Conservation (phyloP, 1,140 invertebrate genomes). For the Drosophila azteca region DNA sequence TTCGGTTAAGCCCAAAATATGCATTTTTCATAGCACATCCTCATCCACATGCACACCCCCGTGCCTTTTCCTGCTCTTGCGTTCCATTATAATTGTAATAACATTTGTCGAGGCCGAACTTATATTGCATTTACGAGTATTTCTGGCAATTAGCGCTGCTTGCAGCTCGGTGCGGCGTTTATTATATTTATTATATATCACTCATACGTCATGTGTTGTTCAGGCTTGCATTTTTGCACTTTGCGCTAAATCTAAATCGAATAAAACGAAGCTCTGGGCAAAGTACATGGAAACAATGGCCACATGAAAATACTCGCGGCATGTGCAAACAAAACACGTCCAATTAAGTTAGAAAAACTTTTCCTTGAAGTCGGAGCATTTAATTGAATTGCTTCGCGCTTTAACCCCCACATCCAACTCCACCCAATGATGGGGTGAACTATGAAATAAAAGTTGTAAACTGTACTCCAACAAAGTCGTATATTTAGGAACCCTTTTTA, state of each 20-base stretch:
- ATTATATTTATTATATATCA: slow-evolving; percentile 46
- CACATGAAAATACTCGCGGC: slow-evolving; percentile 49
- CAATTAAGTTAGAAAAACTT: slow-evolving; percentile 76
- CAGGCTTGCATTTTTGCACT: slow-evolving; percentile 26
- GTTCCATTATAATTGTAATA: slow-evolving; percentile 74
- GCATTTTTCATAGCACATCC: slow-evolving; percentile 72
- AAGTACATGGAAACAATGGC: slow-evolving; percentile 53
- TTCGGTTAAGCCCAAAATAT: slow-evolving; percentile 79
- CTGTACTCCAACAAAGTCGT: slow-evolving; percentile 5
- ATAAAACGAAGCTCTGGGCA: slow-evolving; percentile 47
- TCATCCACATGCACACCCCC: too few relatives aligned
- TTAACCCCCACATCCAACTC: neutral
- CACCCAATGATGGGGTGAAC: neutral
- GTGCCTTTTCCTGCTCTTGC: neutral
- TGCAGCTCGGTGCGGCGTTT: slow-evolving; percentile 28
- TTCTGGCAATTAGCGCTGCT: slow-evolving; percentile 64
- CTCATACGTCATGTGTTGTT: slow-evolving; percentile 57
- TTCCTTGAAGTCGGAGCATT: slow-evolving; percentile 67
- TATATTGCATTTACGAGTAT: slow-evolving; percentile 74
- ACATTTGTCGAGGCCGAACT: slow-evolving; percentile 66
- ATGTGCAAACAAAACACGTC: slow-evolving; percentile 56
- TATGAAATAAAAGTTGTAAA: slow-evolving; percentile 25
- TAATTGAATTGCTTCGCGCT: slow-evolving; percentile 61
- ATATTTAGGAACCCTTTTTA: slow-evolving; percentile 25
- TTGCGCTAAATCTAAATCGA: slow-evolving; percentile 66